Evolutionary conservation across 2,797 vertebrate genomes (phyloP), one percentile per base, ranked within the genome.

Genomic region (Carcharodon carcharias): DNA sequence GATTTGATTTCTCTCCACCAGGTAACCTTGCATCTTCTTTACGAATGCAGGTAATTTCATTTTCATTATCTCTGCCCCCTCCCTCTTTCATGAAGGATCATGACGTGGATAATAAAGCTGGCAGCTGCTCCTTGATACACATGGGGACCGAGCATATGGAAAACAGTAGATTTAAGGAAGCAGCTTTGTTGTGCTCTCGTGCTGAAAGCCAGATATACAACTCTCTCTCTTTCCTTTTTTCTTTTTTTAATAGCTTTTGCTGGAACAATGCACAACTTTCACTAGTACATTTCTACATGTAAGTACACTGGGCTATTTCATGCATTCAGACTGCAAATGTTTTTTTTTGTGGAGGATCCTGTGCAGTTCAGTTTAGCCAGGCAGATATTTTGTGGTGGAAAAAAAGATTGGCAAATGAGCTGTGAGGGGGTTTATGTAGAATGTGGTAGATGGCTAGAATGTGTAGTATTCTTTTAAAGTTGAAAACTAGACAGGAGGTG

Each of bases 21-120:
- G 65, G 65, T 54, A 71, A 54, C 65, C 35, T 95, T 7, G 21
- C 40, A 31, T 95, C 40, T 95, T 71, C 65, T 50, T 54, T 96
- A 96, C 96, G 18, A 67, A 0, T 0, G 0, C 96, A 96, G 96
- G 96, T 96, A 97, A 85, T 65, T 96, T 97, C 96, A 97, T 96
- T 96, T 96, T 97, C 95, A 96, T 97, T 95, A 96, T 97, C 97
- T 97, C 97, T 96, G 97, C 63, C 50, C 40, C n/a, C 65, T n/a
- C 67, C 67, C 67, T 1, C 93, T 65, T 11, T 45, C 26, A 5
- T 71, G 93, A 95, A 95, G 23, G 11, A 95, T 71, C 93, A 95
- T 97, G 97, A 96, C 97, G 97, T 96, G 96, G 97, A 97, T 97
- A 97, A 97, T 97, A 97, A 97, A 97, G 97, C 97, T 97, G 97